Conservation (phyloP, 2,113 vertebrate genomes). For the Ornithorhynchus anatinus region DNA sequence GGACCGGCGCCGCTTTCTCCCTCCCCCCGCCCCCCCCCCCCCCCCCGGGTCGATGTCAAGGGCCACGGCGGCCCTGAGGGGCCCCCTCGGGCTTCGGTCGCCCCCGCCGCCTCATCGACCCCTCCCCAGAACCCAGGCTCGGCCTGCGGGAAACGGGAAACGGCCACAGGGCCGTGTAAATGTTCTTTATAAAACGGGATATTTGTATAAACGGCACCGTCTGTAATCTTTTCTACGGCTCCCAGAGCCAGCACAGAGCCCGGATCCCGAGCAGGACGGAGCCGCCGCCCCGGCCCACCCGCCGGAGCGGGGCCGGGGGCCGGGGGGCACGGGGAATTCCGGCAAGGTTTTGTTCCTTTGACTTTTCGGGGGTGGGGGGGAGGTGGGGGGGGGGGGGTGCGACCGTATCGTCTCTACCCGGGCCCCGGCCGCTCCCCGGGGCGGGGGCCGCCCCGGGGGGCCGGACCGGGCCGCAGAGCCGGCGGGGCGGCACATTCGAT, state of each 20-base stretch:
- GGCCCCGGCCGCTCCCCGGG: no score
- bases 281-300: neutral
- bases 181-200: slow-evolving; percentile 35
- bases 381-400: fast-evolving
- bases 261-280: neutral
- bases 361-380: neutral
- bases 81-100: neutral
- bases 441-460: neutral
- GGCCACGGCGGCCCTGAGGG: neutral
- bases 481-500: no score
- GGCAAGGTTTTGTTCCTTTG: neutral
- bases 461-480: neutral
- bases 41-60: no score
- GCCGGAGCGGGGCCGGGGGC: neutral
- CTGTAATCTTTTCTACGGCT: slow-evolving; percentile 15
- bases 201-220: slow-evolving; percentile 42
- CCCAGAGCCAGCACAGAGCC: neutral
- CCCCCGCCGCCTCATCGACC: no score
- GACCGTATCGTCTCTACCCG: neutral
- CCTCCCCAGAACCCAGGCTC: no score
- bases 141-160: no score
- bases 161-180: no score
- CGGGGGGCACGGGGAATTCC: neutral
- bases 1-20: neutral
- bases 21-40: neutral